These are phyloP conservation scores for Synodontis membranacea DNA, from an alignment of 2,113 vertebrate genomes.

Conservation along the genomic window DNA sequence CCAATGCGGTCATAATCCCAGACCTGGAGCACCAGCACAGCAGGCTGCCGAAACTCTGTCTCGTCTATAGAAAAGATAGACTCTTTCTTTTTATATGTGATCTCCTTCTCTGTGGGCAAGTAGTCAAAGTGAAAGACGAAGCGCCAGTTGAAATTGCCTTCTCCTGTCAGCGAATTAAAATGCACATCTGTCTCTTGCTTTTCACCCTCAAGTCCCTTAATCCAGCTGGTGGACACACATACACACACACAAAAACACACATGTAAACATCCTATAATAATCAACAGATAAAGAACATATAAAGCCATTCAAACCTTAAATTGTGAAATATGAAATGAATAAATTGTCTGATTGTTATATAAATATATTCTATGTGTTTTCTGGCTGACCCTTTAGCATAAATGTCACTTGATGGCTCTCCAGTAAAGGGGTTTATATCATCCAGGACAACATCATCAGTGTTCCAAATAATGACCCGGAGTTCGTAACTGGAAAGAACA, in stretches of 20 bases:
- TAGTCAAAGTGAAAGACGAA: slow-evolving; percentile 90
- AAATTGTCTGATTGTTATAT: neutral
- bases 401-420: slow-evolving; percentile 88
- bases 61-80: slow-evolving; percentile 89
- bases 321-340: neutral
- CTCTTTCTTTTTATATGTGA: slow-evolving; percentile 83
- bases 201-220: slow-evolving; percentile 85
- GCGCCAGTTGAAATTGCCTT: slow-evolving; percentile 96
- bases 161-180: slow-evolving; percentile 92
- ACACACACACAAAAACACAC: neutral
- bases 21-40: slow-evolving; percentile 85
- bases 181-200: slow-evolving; percentile 96
- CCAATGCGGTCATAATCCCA: slow-evolving; percentile 93
- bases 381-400: slow-evolving; percentile 85
- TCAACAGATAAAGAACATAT: neutral
- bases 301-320: neutral
- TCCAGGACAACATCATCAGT: slow-evolving; percentile 87
- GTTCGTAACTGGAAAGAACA: slow-evolving; percentile 79
- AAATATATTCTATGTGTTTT: slow-evolving; percentile 1
- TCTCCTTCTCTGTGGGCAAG: slow-evolving; percentile 88
- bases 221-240: slow-evolving; percentile 77
- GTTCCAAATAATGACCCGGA: slow-evolving; percentile 94
- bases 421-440: slow-evolving; percentile 89
- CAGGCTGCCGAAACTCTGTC: slow-evolving; percentile 84
- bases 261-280: neutral